Conservation (phyloP, 2,797 vertebrate genomes). For the Pagetopsis macropterus region DNA sequence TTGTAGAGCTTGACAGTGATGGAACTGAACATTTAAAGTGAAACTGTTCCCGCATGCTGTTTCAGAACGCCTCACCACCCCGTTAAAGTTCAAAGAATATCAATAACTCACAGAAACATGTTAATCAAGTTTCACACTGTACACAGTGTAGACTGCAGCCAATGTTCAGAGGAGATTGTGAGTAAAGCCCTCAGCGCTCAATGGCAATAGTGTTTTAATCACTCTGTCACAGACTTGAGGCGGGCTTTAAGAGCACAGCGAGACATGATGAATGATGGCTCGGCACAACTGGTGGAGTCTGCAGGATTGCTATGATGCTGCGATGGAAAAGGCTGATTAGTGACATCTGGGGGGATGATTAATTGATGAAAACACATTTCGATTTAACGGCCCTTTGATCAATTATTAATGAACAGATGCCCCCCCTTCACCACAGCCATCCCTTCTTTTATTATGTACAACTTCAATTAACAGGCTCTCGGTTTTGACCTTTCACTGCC, state of each 20-base stretch:
- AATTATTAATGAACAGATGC: constrained; percentile 78
- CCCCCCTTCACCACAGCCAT: neutral
- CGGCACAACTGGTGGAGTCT: constrained; percentile 59
- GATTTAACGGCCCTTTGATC: constrained; percentile 81
- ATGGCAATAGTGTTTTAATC: constrained; percentile 76
- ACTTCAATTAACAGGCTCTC: constrained; percentile 70
- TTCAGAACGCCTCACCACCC: constrained; percentile 21
- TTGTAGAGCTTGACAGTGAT: constrained; percentile 49
- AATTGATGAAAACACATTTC: constrained; percentile 83
- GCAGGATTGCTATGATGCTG: constrained; percentile 64
- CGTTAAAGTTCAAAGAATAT: constrained; percentile 69
- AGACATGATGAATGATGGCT: constrained; percentile 75
- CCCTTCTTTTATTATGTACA: constrained; percentile 71
- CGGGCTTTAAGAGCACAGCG: constrained; percentile 65
- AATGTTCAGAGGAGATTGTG: constrained; percentile 64
- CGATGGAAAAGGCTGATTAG: constrained; percentile 76
- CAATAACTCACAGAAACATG: constrained; percentile 65
- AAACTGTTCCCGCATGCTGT: constrained; percentile 32
- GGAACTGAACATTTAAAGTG: constrained; percentile 40
- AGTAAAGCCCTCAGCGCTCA: constrained; percentile 61
- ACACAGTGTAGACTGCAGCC: constrained; percentile 41
- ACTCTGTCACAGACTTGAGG: constrained; percentile 69
- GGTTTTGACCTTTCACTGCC: constrained; percentile 59
- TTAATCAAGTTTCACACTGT: constrained; percentile 64
- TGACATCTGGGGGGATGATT: constrained; percentile 79